Evolutionary conservation across 2,888 invertebrate genomes (phyloP).

Genomic region (Andricus quercusramuli): DNA sequence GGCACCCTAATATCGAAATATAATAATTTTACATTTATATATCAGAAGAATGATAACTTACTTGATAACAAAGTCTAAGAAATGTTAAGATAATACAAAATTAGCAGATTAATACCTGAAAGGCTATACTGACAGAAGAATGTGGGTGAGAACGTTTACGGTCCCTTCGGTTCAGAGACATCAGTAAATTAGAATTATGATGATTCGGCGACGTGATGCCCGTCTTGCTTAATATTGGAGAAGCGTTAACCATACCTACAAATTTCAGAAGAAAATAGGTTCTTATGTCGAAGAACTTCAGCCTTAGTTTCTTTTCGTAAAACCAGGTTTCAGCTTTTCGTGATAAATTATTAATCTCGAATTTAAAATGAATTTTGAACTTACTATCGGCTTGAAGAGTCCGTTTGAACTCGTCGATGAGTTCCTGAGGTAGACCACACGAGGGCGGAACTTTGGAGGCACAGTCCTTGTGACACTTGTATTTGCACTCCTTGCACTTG

Average conservation of each 20-base stretch:
- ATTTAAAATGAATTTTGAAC: constrained; percentile 26
- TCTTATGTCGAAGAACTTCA: no score
- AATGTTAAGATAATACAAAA: not conserved
- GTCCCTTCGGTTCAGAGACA: constrained; percentile 77
- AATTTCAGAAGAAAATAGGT: not conserved
- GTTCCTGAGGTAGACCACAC: constrained; percentile 93
- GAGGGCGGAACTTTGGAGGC: constrained; percentile 95
- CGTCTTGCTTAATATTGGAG: constrained; percentile 79
- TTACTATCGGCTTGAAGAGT: constrained; percentile 84
- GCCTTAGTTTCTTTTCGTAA: constrained; percentile 10
- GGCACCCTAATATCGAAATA: constrained; percentile 81
- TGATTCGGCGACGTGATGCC: constrained; percentile 77
- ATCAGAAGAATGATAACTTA: constrained; percentile 43
- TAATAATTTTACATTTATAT: constrained; percentile 46
- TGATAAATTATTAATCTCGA: constrained; percentile 41
- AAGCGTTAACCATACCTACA: constrained; percentile 74
- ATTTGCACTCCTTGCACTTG: constrained; percentile 97
- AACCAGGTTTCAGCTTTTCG: not conserved
- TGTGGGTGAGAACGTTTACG: constrained; percentile 82
- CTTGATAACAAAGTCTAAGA: not conserved
- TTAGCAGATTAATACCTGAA: constrained; percentile 78
- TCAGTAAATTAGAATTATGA: constrained; percentile 72
- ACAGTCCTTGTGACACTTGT: constrained; percentile 93
- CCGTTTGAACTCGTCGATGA: constrained; percentile 90
- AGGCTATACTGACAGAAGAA: constrained; percentile 81